Evolutionary conservation across 2,888 invertebrate genomes (phyloP).

Genomic region (Torymus auratus): DNA sequence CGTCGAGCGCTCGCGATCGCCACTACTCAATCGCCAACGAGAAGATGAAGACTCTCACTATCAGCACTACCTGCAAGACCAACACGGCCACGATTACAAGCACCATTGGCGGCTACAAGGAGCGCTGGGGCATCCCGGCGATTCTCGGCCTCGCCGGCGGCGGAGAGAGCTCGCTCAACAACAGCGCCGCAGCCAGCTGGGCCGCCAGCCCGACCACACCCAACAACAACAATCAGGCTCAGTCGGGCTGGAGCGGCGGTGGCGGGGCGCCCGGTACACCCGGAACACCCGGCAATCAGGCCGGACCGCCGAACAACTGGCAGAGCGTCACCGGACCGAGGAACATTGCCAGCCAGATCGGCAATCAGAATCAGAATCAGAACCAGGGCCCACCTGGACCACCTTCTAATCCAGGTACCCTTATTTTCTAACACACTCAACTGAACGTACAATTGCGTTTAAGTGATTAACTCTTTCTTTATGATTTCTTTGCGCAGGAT

Average conservation of each 20-base stretch:
- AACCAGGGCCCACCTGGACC: slow-evolving; percentile 70
- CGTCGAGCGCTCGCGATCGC: slow-evolving; percentile 42
- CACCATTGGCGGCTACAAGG: slow-evolving; percentile 67
- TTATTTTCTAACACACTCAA: not conserved
- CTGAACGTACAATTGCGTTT: not conserved
- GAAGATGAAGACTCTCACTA: slow-evolving; percentile 24
- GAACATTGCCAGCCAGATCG: slow-evolving; percentile 41
- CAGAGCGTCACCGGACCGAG: slow-evolving; percentile 52
- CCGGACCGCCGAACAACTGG: slow-evolving; percentile 52
- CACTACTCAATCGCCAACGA: slow-evolving; percentile 42
- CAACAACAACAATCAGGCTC: slow-evolving; percentile 79
- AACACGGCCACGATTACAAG: not conserved
- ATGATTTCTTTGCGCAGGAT: slow-evolving; percentile 57
- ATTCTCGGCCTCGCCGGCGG: slow-evolving; percentile 84
- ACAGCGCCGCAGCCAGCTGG: slow-evolving; percentile 85
- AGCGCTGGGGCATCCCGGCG: slow-evolving; percentile 81
- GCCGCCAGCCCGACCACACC: slow-evolving; percentile 85
- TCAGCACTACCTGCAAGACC: slow-evolving; percentile 18
- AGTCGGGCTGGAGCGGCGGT: slow-evolving; percentile 79
- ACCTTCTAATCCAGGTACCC: slow-evolving; percentile 69
- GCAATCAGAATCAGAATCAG: slow-evolving; percentile 68
- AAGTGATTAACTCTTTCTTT: slow-evolving; percentile 1
- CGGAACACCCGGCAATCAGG: slow-evolving; percentile 60
- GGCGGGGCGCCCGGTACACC: slow-evolving; percentile 54
- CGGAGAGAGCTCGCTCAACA: slow-evolving; percentile 89